Percentiles rank a stretch among this genome's conserved stretches.
Conservation (phyloP, 2,797 vertebrate genomes). For the Dendrocincla tyrannina region DNA sequence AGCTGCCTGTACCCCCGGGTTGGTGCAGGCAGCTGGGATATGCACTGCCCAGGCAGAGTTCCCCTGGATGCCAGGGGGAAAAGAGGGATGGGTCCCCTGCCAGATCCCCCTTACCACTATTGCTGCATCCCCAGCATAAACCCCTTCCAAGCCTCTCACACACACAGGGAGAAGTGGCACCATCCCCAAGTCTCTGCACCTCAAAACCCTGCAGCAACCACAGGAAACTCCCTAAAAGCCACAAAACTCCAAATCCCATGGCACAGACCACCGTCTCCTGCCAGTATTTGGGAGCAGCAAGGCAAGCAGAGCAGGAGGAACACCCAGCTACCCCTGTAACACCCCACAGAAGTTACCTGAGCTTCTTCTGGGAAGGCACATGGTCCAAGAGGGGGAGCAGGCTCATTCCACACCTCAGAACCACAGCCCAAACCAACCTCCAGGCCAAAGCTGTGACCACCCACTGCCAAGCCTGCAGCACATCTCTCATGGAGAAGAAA, state of each 20-base stretch:
- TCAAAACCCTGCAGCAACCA: not conserved
- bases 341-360: not conserved
- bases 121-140: accelerated
- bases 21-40: not conserved
- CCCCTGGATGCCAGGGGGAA: not conserved
- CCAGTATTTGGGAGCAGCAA: accelerated
- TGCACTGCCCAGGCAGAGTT: not conserved
- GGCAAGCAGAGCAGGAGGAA: not conserved
- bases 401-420: not conserved
- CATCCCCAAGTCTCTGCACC: not conserved
- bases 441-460: not conserved
- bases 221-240: not conserved
- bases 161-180: accelerated
- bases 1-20: not conserved
- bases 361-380: not conserved
- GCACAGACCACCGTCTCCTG: accelerated
- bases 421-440: not conserved
- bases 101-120: not conserved
- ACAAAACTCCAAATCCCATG: not conserved
- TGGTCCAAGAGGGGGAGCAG: not conserved
- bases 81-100: not conserved
- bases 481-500: not conserved
- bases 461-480: not conserved
- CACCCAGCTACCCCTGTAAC: accelerated
- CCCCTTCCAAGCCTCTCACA: not conserved